Conservation (phyloP, 2,113 vertebrate species). For the Tachysurus vachellii region DNA sequence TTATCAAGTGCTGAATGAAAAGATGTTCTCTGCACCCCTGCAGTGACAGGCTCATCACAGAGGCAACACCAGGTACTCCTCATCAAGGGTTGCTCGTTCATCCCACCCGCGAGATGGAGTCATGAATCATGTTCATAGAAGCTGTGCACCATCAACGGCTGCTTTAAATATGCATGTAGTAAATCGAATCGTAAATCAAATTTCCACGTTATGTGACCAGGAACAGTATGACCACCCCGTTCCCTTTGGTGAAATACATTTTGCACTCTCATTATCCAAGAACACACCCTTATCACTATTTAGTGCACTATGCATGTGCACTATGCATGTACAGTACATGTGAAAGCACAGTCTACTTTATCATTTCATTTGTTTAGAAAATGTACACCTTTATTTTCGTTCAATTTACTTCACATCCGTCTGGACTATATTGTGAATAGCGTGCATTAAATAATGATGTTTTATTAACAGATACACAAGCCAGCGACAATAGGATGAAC, state of each 20-base stretch:
- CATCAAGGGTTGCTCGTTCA: conserved; percentile 77
- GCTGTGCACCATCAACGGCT: conserved; percentile 29
- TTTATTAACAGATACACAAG: not conserved
- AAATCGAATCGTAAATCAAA: conserved; percentile 43
- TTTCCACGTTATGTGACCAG: conserved; percentile 34
- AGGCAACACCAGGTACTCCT: conserved; percentile 82
- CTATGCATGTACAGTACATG: not conserved
- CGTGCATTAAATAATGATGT: not conserved
- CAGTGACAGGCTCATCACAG: conserved; percentile 85
- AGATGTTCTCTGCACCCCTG: conserved; percentile 81
- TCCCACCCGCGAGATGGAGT: conserved; percentile 34
- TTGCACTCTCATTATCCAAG: not conserved
- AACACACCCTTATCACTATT: not conserved
- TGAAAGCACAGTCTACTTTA: not conserved
- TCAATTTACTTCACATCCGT: too few relatives aligned
- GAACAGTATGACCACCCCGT: conserved; percentile 11
- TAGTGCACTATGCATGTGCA: too few relatives aligned
- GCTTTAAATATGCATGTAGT: conserved; percentile 44
- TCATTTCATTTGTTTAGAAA: not conserved
- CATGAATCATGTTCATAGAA: conserved; percentile 66
- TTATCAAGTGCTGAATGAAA: conserved; percentile 89
- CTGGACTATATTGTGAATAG: not conserved
- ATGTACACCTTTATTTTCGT: not conserved
- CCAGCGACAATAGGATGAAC: not conserved
- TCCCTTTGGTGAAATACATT: not conserved